Evolutionary conservation across 2,113 vertebrate genomes (phyloP).

Genomic region (Gymnorhina tibicen): DNA sequence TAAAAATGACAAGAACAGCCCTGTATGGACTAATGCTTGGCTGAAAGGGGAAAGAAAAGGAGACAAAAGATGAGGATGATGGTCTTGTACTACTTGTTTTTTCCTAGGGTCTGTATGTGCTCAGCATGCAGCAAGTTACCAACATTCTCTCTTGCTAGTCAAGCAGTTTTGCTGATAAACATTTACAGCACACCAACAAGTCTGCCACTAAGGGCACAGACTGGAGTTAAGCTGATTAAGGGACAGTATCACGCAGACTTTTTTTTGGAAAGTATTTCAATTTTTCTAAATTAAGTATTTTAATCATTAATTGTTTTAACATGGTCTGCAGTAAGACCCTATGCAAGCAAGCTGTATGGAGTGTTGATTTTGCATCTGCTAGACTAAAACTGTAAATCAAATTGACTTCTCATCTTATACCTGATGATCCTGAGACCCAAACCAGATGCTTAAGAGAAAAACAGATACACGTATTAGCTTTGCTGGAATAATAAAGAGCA

Average conservation of each 20-base stretch:
- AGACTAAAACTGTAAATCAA: neutral
- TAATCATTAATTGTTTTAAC: neutral
- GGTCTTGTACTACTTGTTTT: neutral
- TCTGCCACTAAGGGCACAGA: neutral
- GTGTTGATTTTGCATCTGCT: neutral
- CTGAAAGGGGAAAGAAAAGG: neutral
- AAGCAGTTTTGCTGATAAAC: neutral
- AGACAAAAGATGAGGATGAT: neutral
- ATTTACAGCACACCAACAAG: neutral
- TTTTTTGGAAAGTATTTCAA: slow-evolving; percentile 8
- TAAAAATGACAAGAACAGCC: neutral
- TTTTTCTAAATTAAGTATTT: neutral
- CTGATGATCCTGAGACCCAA: neutral
- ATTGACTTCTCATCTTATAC: neutral
- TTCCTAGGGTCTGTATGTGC: neutral
- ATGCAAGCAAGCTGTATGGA: neutral
- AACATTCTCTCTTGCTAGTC: neutral
- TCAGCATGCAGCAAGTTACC: neutral
- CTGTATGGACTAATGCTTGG: neutral
- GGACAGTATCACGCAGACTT: neutral
- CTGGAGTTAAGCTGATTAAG: neutral
- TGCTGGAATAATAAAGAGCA: neutral
- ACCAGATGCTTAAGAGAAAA: slow-evolving; percentile 4
- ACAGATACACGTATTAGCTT: neutral
- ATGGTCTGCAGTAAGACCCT: neutral